Percentiles rank a stretch among this genome's conserved stretches.
Evolutionary conservation across 2,888 invertebrate genomes (phyloP).

Genomic region (Pandemis cinnamomeana): DNA sequence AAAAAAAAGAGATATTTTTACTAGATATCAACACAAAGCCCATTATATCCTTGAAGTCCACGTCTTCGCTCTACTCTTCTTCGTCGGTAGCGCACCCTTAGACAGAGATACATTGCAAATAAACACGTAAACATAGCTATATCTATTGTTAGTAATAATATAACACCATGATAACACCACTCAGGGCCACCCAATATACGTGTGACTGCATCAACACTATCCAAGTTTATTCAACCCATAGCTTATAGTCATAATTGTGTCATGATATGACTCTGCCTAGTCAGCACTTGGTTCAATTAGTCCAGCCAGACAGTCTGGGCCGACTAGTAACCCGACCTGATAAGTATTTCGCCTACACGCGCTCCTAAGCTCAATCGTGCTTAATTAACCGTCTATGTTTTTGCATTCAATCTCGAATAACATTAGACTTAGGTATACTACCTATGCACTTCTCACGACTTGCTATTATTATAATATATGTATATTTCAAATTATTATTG

Average conservation of each 20-base stretch:
- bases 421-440: not conserved
- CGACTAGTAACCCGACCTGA: conserved; percentile 31
- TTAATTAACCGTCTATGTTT: conserved; percentile 32
- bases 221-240: not conserved
- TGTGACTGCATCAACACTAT: not conserved
- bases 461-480: conserved; percentile 2
- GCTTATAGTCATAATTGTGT: not conserved
- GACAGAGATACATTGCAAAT: not conserved
- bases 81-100: too few relatives aligned
- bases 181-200: not conserved
- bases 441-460: conserved; percentile 3
- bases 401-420: conserved; percentile 5
- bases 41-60: too few relatives aligned
- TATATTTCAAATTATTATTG: conserved; percentile 19
- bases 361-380: conserved; percentile 22
- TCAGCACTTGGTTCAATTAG: conserved; percentile 29
- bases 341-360: conserved; percentile 31
- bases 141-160: not conserved
- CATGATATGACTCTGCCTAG: conserved; percentile 7
- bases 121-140: not conserved
- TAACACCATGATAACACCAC: not conserved
- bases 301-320: conserved; percentile 36
- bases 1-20: too few relatives aligned
- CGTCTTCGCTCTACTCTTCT: too few relatives aligned
- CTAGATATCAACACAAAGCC: too few relatives aligned